Percentiles rank a stretch among this genome's conserved stretches.
phyloP scores from a whole-genome alignment of 2,797 vertebrate species.

The Coilia nasus region DNA sequence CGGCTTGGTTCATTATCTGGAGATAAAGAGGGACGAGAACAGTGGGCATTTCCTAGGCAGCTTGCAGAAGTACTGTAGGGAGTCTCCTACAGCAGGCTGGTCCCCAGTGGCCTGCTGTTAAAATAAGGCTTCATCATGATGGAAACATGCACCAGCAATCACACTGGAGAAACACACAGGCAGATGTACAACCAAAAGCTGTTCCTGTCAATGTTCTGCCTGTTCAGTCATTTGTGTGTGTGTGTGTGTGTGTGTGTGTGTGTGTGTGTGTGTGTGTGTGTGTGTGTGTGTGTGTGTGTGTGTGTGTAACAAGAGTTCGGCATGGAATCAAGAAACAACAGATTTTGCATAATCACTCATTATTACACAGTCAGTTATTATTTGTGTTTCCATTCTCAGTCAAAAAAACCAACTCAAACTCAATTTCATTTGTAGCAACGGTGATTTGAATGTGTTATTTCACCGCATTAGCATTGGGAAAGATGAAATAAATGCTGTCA shows the following conservation, averaged over 20 bases:
- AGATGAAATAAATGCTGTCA: not conserved
- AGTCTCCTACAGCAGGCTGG: not conserved
- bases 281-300: no score
- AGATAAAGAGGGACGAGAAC: not conserved
- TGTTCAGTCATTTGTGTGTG: not conserved
- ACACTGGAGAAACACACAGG: not conserved
- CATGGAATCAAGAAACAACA: not conserved
- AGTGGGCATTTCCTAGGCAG: not conserved
- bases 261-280: no score
- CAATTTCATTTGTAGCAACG: not conserved
- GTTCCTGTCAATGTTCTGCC: not conserved
- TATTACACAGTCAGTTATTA: not conserved
- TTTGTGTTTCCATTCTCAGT: not conserved
- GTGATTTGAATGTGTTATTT: not conserved
- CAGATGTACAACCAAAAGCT: not conserved
- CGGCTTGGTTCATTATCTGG: not conserved
- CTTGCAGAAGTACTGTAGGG: not conserved
- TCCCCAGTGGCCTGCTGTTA: not conserved
- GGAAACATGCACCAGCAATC: not conserved
- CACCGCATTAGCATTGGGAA: not conserved
- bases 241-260: no score
- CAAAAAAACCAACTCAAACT: not conserved
- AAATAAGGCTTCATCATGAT: not conserved
- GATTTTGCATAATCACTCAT: not conserved
- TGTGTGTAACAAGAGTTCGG: not conserved